Evolutionary conservation across 2,888 invertebrate species (phyloP), one percentile per base, ranked within the genome.

Genomic region (Tryphoninae sp.): DNA sequence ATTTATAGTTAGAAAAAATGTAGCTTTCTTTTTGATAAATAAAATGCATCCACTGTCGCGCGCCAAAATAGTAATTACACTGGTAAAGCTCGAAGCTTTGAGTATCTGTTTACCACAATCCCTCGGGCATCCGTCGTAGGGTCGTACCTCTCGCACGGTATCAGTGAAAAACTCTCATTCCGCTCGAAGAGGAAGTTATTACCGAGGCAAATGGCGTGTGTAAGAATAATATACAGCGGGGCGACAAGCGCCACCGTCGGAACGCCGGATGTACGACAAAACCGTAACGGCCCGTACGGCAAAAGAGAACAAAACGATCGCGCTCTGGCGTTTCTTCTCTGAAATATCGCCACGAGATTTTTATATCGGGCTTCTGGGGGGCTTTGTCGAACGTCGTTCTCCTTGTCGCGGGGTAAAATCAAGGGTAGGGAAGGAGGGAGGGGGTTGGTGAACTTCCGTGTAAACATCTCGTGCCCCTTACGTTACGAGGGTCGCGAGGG

Each of bases 131-230:
- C 33, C 33, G 33, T 51, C 59, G 23, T 6, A 42, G 16, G 9
- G 13, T 26, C 26, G 40, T 19, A 45, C 49, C 64, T 75, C 16
- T 16, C 11, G 9, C 13, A 45, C n/a, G 22, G 40, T 51, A 58
- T 13, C 33, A 49, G 16, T 45, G 26, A 53, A 23, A 67, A 62
- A 40, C 23, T 23, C 58, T 64, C 49, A 75, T 40, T 55, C 58
- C 61, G 9, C 23, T 19, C 23, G 33, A 22, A 58, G 58, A 68
- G 64, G 58, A 80, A 71, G 75, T 74, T 79, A 69, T 74, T 59
- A 71, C 49, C 61, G 67, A 68, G 68, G 61, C 22, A 72, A 81
- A 78, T 75, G 81, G 65, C 71, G 78, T 75, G 81, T 75, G 71
- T 61, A 67, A 67, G 74, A 75, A 81, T 71, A 75, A 67, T 53